Percentiles rank a stretch among this genome's conserved stretches.
Conservation (phyloP, 92 coral and sea anemone species). For the Epizoanthus stellaris region DNA sequence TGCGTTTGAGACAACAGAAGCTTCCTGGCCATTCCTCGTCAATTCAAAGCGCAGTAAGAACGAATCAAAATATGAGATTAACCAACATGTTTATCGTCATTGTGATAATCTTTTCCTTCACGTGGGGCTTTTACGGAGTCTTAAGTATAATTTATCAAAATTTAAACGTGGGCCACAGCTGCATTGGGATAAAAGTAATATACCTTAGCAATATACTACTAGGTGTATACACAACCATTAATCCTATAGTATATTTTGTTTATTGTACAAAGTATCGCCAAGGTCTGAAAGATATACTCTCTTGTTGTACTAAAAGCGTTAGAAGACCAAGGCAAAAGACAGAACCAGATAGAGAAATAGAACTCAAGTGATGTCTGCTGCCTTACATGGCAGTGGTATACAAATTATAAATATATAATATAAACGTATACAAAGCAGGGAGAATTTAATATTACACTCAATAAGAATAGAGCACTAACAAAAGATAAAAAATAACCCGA, state of each 20-base stretch:
- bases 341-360: not conserved
- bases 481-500: no score
- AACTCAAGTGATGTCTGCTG: not conserved
- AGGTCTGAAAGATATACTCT: not conserved
- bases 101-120: not conserved
- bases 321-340: not conserved
- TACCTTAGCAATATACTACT: not conserved
- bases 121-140: not conserved
- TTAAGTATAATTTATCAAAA: not conserved
- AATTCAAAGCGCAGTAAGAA: not conserved
- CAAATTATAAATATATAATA: no score
- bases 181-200: not conserved
- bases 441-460: no score
- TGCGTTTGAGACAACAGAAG: not conserved
- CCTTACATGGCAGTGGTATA: no score
- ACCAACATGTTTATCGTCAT: not conserved
- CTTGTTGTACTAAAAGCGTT: not conserved
- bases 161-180: not conserved
- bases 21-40: conserved; percentile 2
- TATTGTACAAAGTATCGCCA: conserved; percentile 1
- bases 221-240: not conserved
- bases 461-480: no score
- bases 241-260: not conserved
- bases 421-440: no score
- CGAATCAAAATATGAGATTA: not conserved